phyloP scores from a whole-genome alignment of 2,888 invertebrate genomes.

The Carabus problematicus region DNA sequence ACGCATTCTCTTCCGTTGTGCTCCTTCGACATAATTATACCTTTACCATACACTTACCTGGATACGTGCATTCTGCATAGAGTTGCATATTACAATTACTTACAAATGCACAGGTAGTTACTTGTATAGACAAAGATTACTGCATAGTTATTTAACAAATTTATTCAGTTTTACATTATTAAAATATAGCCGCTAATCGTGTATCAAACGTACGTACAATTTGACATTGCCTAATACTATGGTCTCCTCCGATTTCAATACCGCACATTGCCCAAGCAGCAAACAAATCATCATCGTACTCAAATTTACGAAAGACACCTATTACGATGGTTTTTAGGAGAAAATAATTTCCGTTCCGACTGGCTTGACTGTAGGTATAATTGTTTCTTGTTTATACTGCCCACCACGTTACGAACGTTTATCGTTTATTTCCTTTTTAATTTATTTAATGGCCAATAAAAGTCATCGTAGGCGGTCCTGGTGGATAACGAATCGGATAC shows the following conservation, averaged over 20 bases:
- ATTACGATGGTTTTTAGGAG: too few relatives aligned
- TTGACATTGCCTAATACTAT: too few relatives aligned
- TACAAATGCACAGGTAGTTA: slow-evolving; percentile 2
- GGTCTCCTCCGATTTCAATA: too few relatives aligned
- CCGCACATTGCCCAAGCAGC: too few relatives aligned
- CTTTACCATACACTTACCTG: slow-evolving; percentile 4
- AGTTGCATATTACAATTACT: not conserved
- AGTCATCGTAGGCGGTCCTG: slow-evolving; percentile 36
- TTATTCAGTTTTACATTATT: too few relatives aligned
- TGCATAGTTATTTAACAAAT: too few relatives aligned
- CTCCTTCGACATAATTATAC: slow-evolving; percentile 21
- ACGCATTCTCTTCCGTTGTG: not conserved
- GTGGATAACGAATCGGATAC: slow-evolving; percentile 36
- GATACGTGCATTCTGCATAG: slow-evolving; percentile 3
- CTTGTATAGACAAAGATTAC: not conserved
- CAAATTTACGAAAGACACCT: too few relatives aligned
- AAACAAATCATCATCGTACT: too few relatives aligned
- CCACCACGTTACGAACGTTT: slow-evolving; percentile 34
- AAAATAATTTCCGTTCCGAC: too few relatives aligned
- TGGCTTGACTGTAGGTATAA: slow-evolving; percentile 16
- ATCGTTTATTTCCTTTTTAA: slow-evolving; percentile 43
- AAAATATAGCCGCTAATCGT: too few relatives aligned
- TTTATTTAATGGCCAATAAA: slow-evolving; percentile 43
- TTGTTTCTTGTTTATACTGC: slow-evolving; percentile 42
- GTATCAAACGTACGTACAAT: too few relatives aligned